Conservation (phyloP, 1,140 invertebrate species). For the Aphelenchoides fujianensis region DNA sequence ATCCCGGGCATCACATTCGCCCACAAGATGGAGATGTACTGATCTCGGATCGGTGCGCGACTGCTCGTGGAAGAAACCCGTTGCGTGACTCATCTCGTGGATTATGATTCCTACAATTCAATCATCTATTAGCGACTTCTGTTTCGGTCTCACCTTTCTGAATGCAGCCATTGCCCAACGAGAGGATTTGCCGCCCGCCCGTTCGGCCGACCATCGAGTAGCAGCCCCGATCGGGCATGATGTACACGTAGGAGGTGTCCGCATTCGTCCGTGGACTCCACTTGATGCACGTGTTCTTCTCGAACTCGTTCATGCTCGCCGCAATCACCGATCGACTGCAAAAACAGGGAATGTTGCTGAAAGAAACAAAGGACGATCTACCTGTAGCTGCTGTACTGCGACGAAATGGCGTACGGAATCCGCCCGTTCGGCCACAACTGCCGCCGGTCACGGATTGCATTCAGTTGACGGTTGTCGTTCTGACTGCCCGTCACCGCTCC, state of each 20-base stretch:
- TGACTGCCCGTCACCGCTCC: conserved; percentile 38
- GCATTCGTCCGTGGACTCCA: conserved; percentile 54
- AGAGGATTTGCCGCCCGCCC: conserved; percentile 67
- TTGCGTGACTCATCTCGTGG: conserved; percentile 64
- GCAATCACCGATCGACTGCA: conserved; percentile 56
- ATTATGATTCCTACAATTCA: conserved; percentile 55
- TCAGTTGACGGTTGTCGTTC: conserved; percentile 40
- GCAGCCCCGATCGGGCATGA: conserved; percentile 60
- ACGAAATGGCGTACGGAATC: conserved; percentile 60
- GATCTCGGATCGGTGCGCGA: conserved; percentile 39
- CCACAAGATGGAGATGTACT: background rate
- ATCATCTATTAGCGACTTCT: background rate
- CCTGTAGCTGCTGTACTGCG: conserved; percentile 43
- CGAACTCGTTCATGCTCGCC: conserved; percentile 58
- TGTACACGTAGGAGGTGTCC: conserved; percentile 60
- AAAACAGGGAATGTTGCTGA: conserved; percentile 40
- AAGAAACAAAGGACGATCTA: background rate
- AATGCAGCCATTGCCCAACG: conserved; percentile 71
- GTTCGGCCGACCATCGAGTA: conserved; percentile 58
- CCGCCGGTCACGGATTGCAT: conserved; percentile 57
- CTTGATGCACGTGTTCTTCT: conserved; percentile 54
- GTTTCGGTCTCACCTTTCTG: no score
- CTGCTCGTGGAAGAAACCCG: conserved; percentile 65
- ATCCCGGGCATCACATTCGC: conserved; percentile 27
- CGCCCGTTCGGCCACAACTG: conserved; percentile 57